Conservation (phyloP, 2,888 invertebrate genomes). For the Lingula anatina region DNA sequence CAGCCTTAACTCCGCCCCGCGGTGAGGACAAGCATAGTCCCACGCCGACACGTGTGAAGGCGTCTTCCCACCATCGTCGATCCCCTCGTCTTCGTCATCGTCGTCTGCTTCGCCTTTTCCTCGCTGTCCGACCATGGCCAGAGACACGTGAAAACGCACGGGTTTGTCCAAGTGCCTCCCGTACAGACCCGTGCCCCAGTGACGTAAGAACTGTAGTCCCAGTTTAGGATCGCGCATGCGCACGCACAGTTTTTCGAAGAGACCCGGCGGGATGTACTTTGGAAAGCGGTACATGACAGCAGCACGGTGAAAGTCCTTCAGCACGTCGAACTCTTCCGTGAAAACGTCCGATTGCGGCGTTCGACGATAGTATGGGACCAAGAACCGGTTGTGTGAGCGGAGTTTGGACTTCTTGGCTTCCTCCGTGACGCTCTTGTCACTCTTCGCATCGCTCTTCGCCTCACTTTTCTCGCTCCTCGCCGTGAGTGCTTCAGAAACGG, state of each 20-base stretch:
- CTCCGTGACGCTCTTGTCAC: slow-evolving; percentile 18
- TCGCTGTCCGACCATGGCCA: no score
- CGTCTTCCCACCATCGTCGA: no score
- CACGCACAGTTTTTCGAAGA: slow-evolving; percentile 37
- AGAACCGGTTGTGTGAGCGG: no score
- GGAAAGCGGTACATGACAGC: slow-evolving; percentile 34
- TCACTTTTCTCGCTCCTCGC: slow-evolving; percentile 6
- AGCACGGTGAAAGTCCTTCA: slow-evolving; percentile 18
- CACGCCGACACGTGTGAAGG: no score
- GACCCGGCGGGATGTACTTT: slow-evolving; percentile 39
- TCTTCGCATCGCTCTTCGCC: slow-evolving; percentile 8
- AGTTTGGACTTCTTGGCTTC: slow-evolving; percentile 18
- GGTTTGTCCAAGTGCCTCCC: slow-evolving; percentile 22
- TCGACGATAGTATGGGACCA: slow-evolving; percentile 36
- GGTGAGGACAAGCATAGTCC: no score
- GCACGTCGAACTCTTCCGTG: slow-evolving; percentile 18
- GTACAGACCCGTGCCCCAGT: slow-evolving; percentile 40
- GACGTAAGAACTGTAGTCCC: slow-evolving; percentile 26
- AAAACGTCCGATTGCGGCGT: slow-evolving; percentile 24
- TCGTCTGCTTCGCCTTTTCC: no score
- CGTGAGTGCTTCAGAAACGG: background rate
- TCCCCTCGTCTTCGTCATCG: no score
- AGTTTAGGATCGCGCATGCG: slow-evolving; percentile 23
- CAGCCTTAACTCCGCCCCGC: background rate
- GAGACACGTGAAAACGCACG: slow-evolving; percentile 14